phyloP scores from a whole-genome alignment of 2,888 invertebrate genomes.

The Carterocephalus palaemon region DNA sequence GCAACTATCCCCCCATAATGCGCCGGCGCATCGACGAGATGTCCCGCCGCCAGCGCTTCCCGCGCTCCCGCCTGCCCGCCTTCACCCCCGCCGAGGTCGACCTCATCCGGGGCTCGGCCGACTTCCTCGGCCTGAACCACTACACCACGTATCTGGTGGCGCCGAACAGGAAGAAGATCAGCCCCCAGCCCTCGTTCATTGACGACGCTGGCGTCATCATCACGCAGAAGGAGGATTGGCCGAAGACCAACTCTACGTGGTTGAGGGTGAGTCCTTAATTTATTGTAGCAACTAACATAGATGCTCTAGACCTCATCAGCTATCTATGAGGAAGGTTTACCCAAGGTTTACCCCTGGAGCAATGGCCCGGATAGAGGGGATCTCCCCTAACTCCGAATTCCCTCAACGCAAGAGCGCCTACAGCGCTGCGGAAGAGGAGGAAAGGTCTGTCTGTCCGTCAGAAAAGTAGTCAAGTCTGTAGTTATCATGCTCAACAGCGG shows the following conservation, averaged over 20 bases:
- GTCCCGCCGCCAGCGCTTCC: slow-evolving; percentile 79
- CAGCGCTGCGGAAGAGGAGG: no score
- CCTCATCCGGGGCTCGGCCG: slow-evolving; percentile 80
- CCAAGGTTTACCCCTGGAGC: no score
- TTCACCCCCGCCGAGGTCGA: slow-evolving; percentile 80
- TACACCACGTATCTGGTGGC: slow-evolving; percentile 80
- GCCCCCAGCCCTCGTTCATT: slow-evolving; percentile 48
- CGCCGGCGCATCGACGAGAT: slow-evolving; percentile 75
- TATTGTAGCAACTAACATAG: no score
- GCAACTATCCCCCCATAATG: slow-evolving; percentile 84
- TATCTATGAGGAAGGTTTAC: no score
- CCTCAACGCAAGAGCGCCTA: no score
- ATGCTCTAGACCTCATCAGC: no score
- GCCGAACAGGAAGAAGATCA: slow-evolving; percentile 41
- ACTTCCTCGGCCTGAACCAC: slow-evolving; percentile 87
- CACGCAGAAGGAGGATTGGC: slow-evolving; percentile 69
- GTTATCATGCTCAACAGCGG: no score
- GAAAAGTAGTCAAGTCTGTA: no score
- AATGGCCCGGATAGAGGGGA: no score
- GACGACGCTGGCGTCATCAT: slow-evolving; percentile 60
- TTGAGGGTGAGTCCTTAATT: slow-evolving; percentile 54
- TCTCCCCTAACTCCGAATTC: no score
- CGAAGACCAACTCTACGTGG: slow-evolving; percentile 70
- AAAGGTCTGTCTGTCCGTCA: no score
- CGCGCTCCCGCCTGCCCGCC: slow-evolving; percentile 79